phyloP scores from a whole-genome alignment of 2,888 invertebrate genomes.

The Drosophila subquinaria region DNA sequence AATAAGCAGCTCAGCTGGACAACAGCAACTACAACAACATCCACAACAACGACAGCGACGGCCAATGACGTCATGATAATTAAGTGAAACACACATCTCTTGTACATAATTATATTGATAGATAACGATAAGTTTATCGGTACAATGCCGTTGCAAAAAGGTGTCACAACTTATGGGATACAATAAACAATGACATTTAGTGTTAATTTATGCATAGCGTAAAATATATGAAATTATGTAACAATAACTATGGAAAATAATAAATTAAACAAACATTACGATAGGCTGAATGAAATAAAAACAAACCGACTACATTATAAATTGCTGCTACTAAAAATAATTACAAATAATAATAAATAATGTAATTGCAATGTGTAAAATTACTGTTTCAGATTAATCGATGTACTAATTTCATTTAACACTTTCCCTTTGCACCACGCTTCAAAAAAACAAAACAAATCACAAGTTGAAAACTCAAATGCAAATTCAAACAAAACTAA shows the following conservation, averaged over 20 bases:
- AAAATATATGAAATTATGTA: slow-evolving; percentile 36
- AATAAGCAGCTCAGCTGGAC: slow-evolving; percentile 23
- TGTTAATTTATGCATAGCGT: slow-evolving; percentile 76
- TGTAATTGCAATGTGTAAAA: slow-evolving; percentile 58
- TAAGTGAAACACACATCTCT: slow-evolving; percentile 42
- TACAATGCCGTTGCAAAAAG: slow-evolving; percentile 24
- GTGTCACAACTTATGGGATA: slow-evolving; percentile 35
- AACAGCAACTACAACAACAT: slow-evolving; percentile 10
- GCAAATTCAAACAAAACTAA: slow-evolving; percentile 13
- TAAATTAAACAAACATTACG: slow-evolving; percentile 20
- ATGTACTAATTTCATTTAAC: slow-evolving; percentile 50
- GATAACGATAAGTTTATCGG: slow-evolving; percentile 48
- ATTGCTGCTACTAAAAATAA: slow-evolving; percentile 12
- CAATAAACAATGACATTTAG: slow-evolving; percentile 60
- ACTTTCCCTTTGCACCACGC: slow-evolving; percentile 42
- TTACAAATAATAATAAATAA: slow-evolving; percentile 42
- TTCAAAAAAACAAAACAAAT: slow-evolving; percentile 17
- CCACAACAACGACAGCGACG: slow-evolving; percentile 9
- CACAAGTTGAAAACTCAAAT: slow-evolving; percentile 8
- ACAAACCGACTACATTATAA: slow-evolving; percentile 24
- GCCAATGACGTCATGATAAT: slow-evolving; percentile 65
- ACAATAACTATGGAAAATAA: slow-evolving; percentile 35
- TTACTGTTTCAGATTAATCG: slow-evolving; percentile 44
- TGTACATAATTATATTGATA: slow-evolving; percentile 65
- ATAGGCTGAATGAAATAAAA: slow-evolving; percentile 23